Conservation (phyloP, 2,113 vertebrate species). For the Alexandromys fortis region DNA sequence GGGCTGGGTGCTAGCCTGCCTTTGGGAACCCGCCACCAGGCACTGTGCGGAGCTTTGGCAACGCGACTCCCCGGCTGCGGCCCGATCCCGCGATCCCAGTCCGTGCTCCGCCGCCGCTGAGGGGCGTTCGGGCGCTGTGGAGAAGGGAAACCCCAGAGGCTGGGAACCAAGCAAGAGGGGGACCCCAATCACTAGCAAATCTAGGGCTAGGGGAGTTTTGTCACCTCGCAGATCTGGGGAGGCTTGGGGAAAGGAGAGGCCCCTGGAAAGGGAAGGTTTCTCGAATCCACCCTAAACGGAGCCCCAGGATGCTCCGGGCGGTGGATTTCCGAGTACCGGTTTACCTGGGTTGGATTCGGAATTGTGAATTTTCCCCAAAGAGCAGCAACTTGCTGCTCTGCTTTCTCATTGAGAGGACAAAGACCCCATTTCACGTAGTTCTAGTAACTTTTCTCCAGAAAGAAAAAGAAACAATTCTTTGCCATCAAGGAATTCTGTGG, state of each 20-base stretch:
- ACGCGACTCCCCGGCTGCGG: not conserved
- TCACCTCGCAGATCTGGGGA: not conserved
- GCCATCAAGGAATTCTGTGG: conserved; percentile 27
- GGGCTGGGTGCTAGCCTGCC: not conserved
- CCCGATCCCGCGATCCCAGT: not conserved
- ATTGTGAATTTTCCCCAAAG: not conserved
- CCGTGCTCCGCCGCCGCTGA: conserved; percentile 64
- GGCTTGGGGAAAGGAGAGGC: not conserved
- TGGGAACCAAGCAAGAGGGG: not conserved
- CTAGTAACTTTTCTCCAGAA: conserved; percentile 59
- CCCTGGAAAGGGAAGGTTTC: not conserved
- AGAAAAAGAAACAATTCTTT: conserved; percentile 50
- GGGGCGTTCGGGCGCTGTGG: conserved; percentile 68
- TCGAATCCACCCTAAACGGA: not conserved
- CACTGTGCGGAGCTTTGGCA: not conserved
- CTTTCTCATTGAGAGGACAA: not conserved
- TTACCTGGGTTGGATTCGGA: not conserved
- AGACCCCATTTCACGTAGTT: conserved; percentile 29
- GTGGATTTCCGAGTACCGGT: not conserved
- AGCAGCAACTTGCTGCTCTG: not conserved
- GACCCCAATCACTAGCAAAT: not conserved
- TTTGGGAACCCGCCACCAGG: not conserved
- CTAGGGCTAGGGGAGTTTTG: not conserved
- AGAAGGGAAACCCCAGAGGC: conserved; percentile 2
- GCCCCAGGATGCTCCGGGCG: not conserved